Conservation (phyloP, 2,113 vertebrate species). For the Istiophorus platypterus region DNA sequence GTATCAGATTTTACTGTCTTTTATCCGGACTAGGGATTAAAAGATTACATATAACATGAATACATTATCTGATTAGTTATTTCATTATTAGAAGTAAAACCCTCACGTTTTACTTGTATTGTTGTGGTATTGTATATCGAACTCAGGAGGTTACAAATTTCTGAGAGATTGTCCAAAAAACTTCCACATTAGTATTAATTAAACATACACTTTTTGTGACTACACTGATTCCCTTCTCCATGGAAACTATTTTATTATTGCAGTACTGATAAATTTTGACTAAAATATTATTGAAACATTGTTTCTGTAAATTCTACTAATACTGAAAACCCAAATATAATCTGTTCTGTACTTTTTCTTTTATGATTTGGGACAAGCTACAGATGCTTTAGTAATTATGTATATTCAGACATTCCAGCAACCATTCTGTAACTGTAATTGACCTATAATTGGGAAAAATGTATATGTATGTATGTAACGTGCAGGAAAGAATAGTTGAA, state of each 20-base stretch:
- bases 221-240: neutral
- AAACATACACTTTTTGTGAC: neutral
- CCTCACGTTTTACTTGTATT: constrained; percentile 18
- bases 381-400: neutral
- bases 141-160: constrained; percentile 7
- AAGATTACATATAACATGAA: constrained; percentile 64
- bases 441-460: neutral
- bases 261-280: neutral
- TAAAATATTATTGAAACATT: neutral
- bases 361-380: neutral
- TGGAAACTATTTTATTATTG: neutral
- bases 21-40: constrained; percentile 71
- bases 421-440: neutral
- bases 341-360: neutral
- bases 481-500: neutral
- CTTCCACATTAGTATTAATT: neutral
- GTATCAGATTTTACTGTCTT: constrained; percentile 50
- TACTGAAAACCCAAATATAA: neutral
- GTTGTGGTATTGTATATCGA: neutral
- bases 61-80: constrained; percentile 64
- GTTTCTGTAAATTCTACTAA: neutral
- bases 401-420: neutral
- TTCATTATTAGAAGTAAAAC: constrained; percentile 57
- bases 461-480: accelerated
- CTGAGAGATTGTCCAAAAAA: neutral